A percentile compares a stretch with the other conserved stretches of the same genome.
These are phyloP conservation scores for Sitobion miscanthi DNA, from an alignment of 1,140 invertebrate species.

Conservation along the genomic window DNA sequence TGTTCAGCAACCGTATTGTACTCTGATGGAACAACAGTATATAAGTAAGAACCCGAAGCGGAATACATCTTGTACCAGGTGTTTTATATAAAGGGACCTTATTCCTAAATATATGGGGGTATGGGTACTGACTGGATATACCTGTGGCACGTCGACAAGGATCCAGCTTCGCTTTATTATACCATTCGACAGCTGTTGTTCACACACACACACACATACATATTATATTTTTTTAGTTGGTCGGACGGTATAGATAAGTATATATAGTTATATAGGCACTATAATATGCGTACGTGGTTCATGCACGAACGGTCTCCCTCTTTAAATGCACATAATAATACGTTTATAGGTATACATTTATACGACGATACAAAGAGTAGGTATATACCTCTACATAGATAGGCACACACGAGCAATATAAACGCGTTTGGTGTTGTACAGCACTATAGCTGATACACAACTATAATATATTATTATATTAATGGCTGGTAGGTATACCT, in stretches of 20 bases:
- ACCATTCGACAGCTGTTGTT: background rate
- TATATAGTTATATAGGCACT: background rate
- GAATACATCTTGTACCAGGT: background rate
- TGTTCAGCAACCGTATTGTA: too few species aligned
- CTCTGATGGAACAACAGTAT: background rate
- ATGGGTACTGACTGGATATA: background rate
- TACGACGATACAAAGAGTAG: background rate
- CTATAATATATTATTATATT: background rate
- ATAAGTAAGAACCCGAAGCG: background rate
- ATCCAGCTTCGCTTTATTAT: conserved; percentile 1
- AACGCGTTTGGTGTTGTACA: background rate
- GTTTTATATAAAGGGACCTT: background rate
- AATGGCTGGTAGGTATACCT: background rate
- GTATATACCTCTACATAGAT: background rate
- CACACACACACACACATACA: background rate
- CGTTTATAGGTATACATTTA: background rate
- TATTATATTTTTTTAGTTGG: background rate
- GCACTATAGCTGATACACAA: background rate
- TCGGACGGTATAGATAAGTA: background rate
- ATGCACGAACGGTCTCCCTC: background rate
- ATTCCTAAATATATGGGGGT: background rate
- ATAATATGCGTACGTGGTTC: background rate
- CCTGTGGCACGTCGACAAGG: background rate
- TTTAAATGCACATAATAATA: background rate
- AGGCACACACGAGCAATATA: background rate